phyloP scores from a whole-genome alignment of 2,797 vertebrate species.

The Smutsia gigantea region DNA sequence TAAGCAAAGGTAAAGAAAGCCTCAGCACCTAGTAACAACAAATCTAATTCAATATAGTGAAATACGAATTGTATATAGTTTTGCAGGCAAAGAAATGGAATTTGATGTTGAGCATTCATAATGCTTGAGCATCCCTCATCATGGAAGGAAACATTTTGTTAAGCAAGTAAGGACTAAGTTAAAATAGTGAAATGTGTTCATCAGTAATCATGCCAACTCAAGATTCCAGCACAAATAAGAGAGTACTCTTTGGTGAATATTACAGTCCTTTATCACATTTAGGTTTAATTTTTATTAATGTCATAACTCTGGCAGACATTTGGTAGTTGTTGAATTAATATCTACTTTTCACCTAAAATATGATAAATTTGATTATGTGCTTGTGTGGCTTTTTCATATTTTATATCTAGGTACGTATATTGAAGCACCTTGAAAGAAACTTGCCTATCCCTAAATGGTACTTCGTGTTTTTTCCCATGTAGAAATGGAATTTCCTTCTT shows the following conservation, averaged over 20 bases:
- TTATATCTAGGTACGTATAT: neutral
- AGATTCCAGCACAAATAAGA: neutral
- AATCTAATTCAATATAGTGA: neutral
- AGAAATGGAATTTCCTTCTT: constrained; percentile 97
- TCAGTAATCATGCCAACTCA: neutral
- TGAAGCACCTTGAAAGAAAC: constrained; percentile 31
- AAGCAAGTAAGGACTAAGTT: neutral
- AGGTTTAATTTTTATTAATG: constrained; percentile 25
- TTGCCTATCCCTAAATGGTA: neutral
- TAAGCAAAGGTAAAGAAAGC: neutral
- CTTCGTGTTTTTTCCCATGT: neutral
- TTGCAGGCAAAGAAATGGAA: neutral
- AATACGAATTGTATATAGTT: neutral
- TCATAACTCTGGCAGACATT: neutral
- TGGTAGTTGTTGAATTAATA: constrained; percentile 21
- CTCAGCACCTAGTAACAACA: neutral
- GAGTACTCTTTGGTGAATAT: neutral
- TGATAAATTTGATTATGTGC: constrained; percentile 11
- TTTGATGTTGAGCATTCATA: neutral
- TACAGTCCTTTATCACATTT: neutral
- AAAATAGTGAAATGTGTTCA: neutral
- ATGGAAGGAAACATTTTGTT: neutral
- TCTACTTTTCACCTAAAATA: neutral
- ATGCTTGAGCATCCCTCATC: neutral
- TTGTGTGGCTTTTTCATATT: neutral